Evolutionary conservation across 2,888 invertebrate species (phyloP), one percentile per base, ranked within the genome.

Genomic region (Gastracanthus pulcherrimus): DNA sequence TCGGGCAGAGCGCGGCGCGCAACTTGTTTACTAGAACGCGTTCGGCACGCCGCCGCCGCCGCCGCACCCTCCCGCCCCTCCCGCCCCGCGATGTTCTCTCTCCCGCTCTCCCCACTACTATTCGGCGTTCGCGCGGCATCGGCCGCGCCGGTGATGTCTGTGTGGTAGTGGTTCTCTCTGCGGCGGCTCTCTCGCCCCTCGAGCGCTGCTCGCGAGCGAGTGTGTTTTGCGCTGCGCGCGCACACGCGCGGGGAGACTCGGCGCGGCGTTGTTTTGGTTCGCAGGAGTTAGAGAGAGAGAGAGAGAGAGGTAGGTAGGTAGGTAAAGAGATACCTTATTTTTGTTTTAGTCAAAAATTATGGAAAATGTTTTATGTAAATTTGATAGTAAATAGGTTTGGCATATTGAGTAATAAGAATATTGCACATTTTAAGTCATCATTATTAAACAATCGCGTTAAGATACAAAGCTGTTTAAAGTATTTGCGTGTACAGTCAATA

Each of bases 21-120:
- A 88, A 90, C 87, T 91, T 91, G 90, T 91, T 91, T 91, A 91
- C 90, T 90, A 90, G 90, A 90, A 89, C 89, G 88, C 89, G 88
- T 86, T 85, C 84, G 89, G 88, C 89, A 87, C 88, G 89, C 89
- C 89, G 89, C 89, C 87, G 87, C 87, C 87, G 86, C 85, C 86
- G 84, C 84, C 84, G 85, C 86, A 85, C 51, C 55, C 23, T 85
- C 85, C 84, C 84, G 69, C 77, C 85, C 81, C 85, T 83, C 84
- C 86, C 82, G 82, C 48, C 55, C 45, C 29, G 13, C 45, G 5
- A 41, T 41, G n/a, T 3, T 11, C 41, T 41, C 6, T n/a, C 29
- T 29, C n/a, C 51, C 51, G 6, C 26, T n/a, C 38, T 29, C 55
- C 51, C 51, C 13, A n/a, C 36, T 51, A n/a, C 64, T 31, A n/a